Base-by-base conservation (phyloP, 2,797 vertebrate species). In the Hirundo rustica region DNA sequence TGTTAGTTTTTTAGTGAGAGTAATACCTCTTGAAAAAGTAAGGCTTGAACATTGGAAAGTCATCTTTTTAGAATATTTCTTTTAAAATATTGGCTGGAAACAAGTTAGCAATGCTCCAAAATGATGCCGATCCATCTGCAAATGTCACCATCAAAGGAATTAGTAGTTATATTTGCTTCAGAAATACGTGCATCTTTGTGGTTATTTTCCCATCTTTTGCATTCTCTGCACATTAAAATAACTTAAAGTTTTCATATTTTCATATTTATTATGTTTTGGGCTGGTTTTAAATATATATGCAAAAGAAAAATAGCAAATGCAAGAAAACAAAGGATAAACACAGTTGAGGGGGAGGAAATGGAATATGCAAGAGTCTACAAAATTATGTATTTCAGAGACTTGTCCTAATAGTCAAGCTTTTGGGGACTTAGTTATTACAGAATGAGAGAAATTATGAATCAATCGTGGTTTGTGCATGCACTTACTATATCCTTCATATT, bases 391-490 rank as follows among this genome's bases (percentile, higher is more conserved):
- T 87, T 83, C 67, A 44, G 66, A 50, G n/a, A 47, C 18, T 44
- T 10, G 11, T 48, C 21, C 50, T 68, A 71, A 26, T 67, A 38
- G 22, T 65, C 40, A 53, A 80, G 3, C 3, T 74, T 77, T 66
- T 25, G 27, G 27, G 25, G 13, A 21, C 73, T 83, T 91, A 54
- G 5, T 74, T 68, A 14, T 11, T 92, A 16, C 36, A 75, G 44
- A 81, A 34, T 22, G 55, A 48, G 19, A 29, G 26, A 55, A 23
- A 6, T 68, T 80, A 34, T 36, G 20, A 75, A 94, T 17, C 38
- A 48, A 1, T n/a, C 1, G 0, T 20, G n/a, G 10, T 34, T 91
- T 45, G 4, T 67, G 6, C 19, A 13, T 65, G 13, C 5, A 14
- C 55, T 92, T 38, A 75, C 5, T 70, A 2, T 55, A 7, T 36